phyloP scores from a whole-genome alignment of 2,113 vertebrate genomes.

The Hippopotamus amphibius region DNA sequence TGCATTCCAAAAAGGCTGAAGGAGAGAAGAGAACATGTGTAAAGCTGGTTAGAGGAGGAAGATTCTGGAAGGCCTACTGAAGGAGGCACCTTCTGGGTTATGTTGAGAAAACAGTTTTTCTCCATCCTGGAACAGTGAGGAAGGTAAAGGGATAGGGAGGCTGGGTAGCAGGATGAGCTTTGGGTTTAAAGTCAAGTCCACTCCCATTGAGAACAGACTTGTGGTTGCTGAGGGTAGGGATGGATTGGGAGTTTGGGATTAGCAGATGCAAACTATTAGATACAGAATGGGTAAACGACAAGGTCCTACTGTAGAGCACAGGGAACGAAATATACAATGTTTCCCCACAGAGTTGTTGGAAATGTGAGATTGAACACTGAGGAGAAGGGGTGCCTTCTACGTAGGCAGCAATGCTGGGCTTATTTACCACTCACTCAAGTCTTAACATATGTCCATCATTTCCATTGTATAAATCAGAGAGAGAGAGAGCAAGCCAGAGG shows the following conservation, averaged over 20 bases:
- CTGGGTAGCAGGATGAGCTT: background rate
- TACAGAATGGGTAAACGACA: no score
- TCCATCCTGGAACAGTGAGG: background rate
- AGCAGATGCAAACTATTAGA: no score
- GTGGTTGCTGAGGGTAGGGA: no score
- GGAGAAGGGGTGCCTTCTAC: background rate
- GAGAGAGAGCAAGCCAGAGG: background rate
- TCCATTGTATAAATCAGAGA: background rate
- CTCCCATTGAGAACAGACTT: background rate
- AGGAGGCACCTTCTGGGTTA: background rate
- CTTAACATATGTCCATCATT: background rate
- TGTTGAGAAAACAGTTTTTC: background rate
- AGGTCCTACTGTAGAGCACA: no score
- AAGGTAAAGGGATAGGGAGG: background rate
- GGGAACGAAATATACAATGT: background rate
- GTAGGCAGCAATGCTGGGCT: background rate
- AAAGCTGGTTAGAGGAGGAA: background rate
- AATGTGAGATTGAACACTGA: background rate
- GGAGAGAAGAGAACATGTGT: background rate
- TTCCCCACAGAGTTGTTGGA: background rate
- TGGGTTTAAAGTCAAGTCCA: background rate
- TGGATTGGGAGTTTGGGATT: no score
- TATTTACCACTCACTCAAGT: background rate
- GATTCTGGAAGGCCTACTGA: background rate
- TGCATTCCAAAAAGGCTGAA: background rate